Evolutionary conservation across 2,113 vertebrate species (phyloP).

Genomic region (Conger conger): DNA sequence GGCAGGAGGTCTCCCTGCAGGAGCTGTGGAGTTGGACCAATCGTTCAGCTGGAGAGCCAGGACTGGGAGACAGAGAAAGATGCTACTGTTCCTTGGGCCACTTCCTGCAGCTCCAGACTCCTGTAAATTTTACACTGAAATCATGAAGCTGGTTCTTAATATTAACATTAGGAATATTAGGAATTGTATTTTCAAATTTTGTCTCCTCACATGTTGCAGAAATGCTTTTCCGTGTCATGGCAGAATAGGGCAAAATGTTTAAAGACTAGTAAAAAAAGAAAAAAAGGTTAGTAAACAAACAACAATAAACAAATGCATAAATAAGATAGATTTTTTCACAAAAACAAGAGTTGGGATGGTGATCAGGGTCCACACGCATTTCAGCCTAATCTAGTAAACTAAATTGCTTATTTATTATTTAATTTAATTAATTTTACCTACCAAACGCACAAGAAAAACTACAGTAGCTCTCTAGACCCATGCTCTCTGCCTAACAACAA

Average conservation of each 20-base stretch:
- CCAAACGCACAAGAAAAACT: background rate
- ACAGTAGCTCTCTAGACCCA: too few species aligned
- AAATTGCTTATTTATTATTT: background rate
- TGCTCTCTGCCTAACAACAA: too few species aligned
- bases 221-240: background rate
- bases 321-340: background rate
- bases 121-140: background rate
- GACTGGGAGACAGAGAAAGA: background rate
- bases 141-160: background rate
- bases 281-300: background rate
- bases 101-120: background rate
- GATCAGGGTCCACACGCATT: background rate
- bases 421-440: background rate
- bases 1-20: background rate
- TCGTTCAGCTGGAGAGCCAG: too few species aligned
- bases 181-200: background rate
- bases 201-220: background rate
- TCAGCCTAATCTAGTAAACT: background rate
- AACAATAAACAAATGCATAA: too few species aligned
- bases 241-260: background rate
- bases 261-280: background rate
- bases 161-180: background rate
- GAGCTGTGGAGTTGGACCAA: too few species aligned
- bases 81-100: background rate
- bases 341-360: background rate